Base-by-base conservation (phyloP, 2,113 vertebrate species). In the Nesoenas mayeri region DNA sequence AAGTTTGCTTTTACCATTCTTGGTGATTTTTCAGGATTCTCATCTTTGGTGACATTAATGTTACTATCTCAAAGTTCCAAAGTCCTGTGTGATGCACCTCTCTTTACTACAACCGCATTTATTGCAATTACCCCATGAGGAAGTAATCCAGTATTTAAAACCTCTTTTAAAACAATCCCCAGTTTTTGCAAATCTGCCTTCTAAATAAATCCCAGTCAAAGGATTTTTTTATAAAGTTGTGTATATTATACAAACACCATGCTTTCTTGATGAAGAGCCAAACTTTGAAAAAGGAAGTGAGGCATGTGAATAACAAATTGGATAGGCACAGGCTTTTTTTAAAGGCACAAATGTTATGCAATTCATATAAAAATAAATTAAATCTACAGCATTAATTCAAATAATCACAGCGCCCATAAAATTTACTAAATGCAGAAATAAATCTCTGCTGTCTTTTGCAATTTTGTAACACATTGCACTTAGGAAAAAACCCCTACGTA, bases 281-380 rank as follows among this genome's bases (percentile, higher is more conserved):
- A 82, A 96, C 48, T 94, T 71, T 81, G 79, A 95, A 91, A 91
- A 91, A 94, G 83, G 85, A 95, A 93, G 75, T 96, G 94, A 98
- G 98, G 97, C 97, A 97, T 71, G 0, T 96, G 85, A 95, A 87
- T 79, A 85, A 97, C 75, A 96, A 96, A 97, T 29, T 92, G 92
- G 86, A 96, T 85, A 98, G 98, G 98, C 98, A 98, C 97, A 91
- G 85, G 86, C 94, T 97, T 95, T 93, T 89, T 90, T 65, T 88
- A 92, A 98, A 99, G 99, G 99, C 99, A 99, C 98, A 98, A 98
- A 98, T 94, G 98, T 99, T 97, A 97, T 73, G 83, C 61, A 97
- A 93, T 97, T 93, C 95, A 96, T 98, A 96, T 94, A 98, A 98
- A 98, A 98, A 98, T 97, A 98, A 98, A 98, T 98, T 98, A 98